Conservation (phyloP, 2,888 invertebrate species). For the Caenorhabditis virilis region DNA sequence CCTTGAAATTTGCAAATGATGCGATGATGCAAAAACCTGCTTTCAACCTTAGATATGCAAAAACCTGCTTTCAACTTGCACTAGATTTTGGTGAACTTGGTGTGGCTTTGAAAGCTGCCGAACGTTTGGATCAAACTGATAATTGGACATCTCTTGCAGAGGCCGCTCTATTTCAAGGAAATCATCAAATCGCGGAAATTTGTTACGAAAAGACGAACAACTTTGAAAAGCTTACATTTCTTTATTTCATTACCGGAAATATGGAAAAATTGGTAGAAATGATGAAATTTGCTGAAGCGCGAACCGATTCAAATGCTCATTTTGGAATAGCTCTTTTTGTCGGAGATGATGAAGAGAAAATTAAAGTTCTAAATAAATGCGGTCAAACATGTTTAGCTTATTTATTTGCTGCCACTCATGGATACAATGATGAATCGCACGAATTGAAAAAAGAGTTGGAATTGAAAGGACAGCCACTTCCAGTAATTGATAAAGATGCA, state of each 20-base stretch:
- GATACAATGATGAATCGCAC: slow-evolving; percentile 81
- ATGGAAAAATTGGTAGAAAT: slow-evolving; percentile 94
- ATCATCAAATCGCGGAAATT: slow-evolving; percentile 85
- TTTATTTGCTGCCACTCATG: slow-evolving; percentile 90
- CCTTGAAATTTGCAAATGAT: slow-evolving; percentile 97
- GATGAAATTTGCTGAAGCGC: slow-evolving; percentile 98
- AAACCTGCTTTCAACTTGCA: slow-evolving; percentile 85
- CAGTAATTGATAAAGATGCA: slow-evolving; percentile 80
- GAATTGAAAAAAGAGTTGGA: slow-evolving; percentile 72
- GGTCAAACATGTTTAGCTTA: slow-evolving; percentile 79
- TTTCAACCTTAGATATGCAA: no score
- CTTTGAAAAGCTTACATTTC: slow-evolving; percentile 95
- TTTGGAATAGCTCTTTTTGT: slow-evolving; percentile 90
- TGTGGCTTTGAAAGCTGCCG: slow-evolving; percentile 91
- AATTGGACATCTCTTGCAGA: slow-evolving; percentile 96
- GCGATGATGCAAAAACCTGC: no score
- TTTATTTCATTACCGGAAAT: slow-evolving; percentile 94
- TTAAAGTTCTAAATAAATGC: slow-evolving; percentile 77
- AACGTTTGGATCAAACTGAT: slow-evolving; percentile 86
- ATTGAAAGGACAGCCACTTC: slow-evolving; percentile 71
- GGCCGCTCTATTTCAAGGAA: slow-evolving; percentile 84
- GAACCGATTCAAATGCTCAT: slow-evolving; percentile 94
- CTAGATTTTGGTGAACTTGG: slow-evolving; percentile 98
- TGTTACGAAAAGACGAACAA: slow-evolving; percentile 99
- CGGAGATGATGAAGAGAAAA: slow-evolving; percentile 88